Evolutionary conservation across 2,888 invertebrate species (phyloP), one percentile per base, ranked within the genome.

Genomic region (Heliconius charithonia): DNA sequence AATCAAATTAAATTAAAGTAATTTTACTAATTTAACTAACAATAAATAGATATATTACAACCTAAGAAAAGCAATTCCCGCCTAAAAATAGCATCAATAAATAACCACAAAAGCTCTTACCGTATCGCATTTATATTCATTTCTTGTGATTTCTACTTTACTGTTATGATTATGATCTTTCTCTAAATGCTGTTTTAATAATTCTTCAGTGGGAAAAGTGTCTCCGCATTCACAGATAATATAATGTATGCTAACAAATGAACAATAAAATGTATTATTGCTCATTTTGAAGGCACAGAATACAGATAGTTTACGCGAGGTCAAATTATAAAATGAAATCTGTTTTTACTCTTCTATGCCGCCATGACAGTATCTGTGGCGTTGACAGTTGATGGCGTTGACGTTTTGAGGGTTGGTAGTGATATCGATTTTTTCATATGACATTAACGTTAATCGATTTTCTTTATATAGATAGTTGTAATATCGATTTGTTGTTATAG

Each of bases 141-240:
- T 83, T 80, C 83, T 85, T 77, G 89, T 89, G n/a, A 88, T 85
- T 45, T 51, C 51, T 1, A 59, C 22, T 86, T 88, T 90, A 3
- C 83, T 82, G 12, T 87, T 86, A 63, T 92, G 91, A 12, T 87
- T 85, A 63, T 92, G 92, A 66, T 90, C 90, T 65, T 79, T 85
- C 29, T 90, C 90, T 78, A 91, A 83, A 84, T 92, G 92, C 0
- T 75, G 80, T 79, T 86, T 89, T 75, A 92, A 80, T 4, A 85
- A 87, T 27, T 91, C 90, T 76, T 92, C 91, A 0, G 88, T 87
- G 0, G 91, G 89, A 85, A 92, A 92, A 27, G 89, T 91, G 82
- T 91, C 89, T 0, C 92, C 92, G 66, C 92, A 92, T 81, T 92
- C 91, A 90, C 92, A 91, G 90, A 92, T 91, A 87, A 92, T 91